Evolutionary conservation across 2,888 invertebrate species (phyloP).

Genomic region (Latheticus oryzae): DNA sequence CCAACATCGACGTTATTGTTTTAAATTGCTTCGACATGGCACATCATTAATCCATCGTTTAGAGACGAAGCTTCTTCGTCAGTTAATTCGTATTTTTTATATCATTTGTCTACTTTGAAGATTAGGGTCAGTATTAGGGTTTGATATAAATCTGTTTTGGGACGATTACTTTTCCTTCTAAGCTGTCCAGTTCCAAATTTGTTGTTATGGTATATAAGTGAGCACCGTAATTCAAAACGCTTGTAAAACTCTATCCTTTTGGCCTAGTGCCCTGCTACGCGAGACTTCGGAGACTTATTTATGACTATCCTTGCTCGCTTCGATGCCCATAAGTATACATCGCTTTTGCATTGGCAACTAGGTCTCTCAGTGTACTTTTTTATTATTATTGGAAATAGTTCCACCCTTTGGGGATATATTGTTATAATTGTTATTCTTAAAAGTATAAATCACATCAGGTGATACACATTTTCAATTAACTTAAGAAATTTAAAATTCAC

Average conservation of each 20-base stretch:
- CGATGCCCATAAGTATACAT: slow-evolving; percentile 44
- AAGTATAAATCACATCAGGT: too few relatives aligned
- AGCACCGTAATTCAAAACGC: slow-evolving; percentile 37
- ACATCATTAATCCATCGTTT: slow-evolving; percentile 15
- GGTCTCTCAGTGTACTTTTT: slow-evolving; percentile 25
- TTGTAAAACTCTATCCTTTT: slow-evolving; percentile 30
- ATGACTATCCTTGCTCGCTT: slow-evolving; percentile 37
- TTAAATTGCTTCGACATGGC: slow-evolving; percentile 19
- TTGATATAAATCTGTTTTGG: slow-evolving; percentile 34
- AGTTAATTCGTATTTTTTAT: slow-evolving; percentile 21
- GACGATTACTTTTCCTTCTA: slow-evolving; percentile 26
- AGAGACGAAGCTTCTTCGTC: slow-evolving; percentile 4
- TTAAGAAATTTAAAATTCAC: too few relatives aligned
- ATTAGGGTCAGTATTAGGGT: slow-evolving; percentile 34
- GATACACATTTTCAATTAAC: too few relatives aligned
- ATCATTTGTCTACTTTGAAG: slow-evolving; percentile 13
- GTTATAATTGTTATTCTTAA: too few relatives aligned
- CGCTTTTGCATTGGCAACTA: slow-evolving; percentile 43
- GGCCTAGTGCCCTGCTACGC: slow-evolving; percentile 32
- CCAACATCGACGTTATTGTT: slow-evolving; percentile 22
- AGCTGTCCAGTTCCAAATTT: slow-evolving; percentile 38
- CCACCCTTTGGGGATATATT: slow-evolving; percentile 37
- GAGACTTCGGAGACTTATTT: slow-evolving; percentile 32
- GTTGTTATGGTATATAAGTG: slow-evolving; percentile 34
- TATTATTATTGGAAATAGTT: slow-evolving; percentile 46